Evolutionary conservation across 1,140 invertebrate genomes (phyloP), one percentile per base, ranked within the genome.

Genomic region (Antheraea mylitta): DNA sequence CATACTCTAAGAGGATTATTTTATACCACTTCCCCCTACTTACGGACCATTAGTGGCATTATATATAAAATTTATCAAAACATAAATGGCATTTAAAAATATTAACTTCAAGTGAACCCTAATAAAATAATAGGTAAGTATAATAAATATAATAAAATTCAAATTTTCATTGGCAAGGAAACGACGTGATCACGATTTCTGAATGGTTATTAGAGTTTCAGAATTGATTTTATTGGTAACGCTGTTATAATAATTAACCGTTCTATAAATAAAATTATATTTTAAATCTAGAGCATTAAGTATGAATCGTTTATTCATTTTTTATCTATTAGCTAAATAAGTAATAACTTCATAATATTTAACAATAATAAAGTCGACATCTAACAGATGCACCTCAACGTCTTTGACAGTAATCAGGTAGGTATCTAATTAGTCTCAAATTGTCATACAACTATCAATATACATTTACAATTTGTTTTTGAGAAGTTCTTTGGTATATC

Each of bases 111-210:
- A n/a, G 11, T 16, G 45, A 53, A 53, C 45, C 45, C 45, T 53
- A 16, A 53, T 16, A 53, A 16, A 53, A 53, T 16, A 30, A 53
- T 53, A 53, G 38, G 38, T 11, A 42, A 3, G 7, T 10, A 16
- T 53, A 53, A 6, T 53, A 13, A 53, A 53, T 16, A 16, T 53
- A 16, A 53, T 16, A 16, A 53, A 13, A 53, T 53, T 53, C 9
- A 53, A 53, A 53, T 16, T 16, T 53, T 42, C 38, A 53, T 53
- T 10, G 9, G 59, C 59, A 61, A 61, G 59, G 59, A 61, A 61
- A 61, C 18, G 18, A 18, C 37, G 13, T 18, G 30, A 64, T 64
- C 62, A 64, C 62, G 62, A 42, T n/a, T 64, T 37, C 6, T 64
- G 18, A 64, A 13, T 53, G 45, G 9, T 53, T 16, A 53, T 16